Conservation (phyloP, 2,113 vertebrate genomes). For the Podilymbus podiceps region DNA sequence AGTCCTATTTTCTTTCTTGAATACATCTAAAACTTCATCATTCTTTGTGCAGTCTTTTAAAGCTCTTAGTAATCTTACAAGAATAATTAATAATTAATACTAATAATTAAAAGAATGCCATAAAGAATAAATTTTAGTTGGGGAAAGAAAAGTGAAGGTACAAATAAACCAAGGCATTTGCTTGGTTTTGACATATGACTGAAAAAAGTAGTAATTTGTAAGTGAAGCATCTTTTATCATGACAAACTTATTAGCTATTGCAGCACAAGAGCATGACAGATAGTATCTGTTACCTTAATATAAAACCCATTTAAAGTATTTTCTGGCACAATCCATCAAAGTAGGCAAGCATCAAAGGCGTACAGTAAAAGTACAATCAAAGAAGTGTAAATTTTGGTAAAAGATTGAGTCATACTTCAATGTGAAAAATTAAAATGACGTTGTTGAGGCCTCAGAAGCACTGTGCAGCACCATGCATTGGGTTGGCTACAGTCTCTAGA, state of each 20-base stretch:
- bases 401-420: background rate
- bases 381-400: background rate
- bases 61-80: background rate
- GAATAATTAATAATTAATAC: background rate
- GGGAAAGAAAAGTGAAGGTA: background rate
- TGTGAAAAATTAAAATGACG: background rate
- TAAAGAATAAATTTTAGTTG: background rate
- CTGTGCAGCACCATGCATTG: background rate
- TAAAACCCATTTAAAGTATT: background rate
- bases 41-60: background rate
- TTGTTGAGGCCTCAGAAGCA: background rate
- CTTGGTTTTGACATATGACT: background rate
- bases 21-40: background rate
- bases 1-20: background rate
- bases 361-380: background rate
- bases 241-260: background rate
- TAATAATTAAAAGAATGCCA: background rate
- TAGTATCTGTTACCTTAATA: background rate
- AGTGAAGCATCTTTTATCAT: background rate
- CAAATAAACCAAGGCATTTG: background rate
- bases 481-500: background rate
- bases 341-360: background rate
- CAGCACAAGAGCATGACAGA: background rate
- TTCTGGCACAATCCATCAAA: constrained; percentile 9
- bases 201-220: background rate